Conservation (phyloP, 2,113 vertebrate species). For the Sphaerodactylus townsendi region DNA sequence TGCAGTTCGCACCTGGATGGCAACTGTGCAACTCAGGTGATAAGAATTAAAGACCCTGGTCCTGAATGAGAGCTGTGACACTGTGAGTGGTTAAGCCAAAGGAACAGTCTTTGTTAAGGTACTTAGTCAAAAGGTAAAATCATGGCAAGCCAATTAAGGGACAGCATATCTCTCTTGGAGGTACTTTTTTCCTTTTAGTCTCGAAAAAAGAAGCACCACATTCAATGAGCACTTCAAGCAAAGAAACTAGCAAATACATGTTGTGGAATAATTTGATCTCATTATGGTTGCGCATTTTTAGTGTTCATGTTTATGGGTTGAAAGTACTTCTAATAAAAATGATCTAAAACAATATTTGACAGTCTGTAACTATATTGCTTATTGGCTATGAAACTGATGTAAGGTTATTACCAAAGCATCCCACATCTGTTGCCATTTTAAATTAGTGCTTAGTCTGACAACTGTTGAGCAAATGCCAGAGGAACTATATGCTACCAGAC, state of each 20-base stretch:
- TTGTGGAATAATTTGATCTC: not conserved
- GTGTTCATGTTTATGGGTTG: not conserved
- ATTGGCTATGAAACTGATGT: not conserved
- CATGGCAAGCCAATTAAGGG: accelerated
- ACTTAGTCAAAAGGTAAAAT: not conserved
- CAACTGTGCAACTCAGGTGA: not conserved
- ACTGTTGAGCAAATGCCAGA: not conserved
- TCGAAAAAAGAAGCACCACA: not conserved
- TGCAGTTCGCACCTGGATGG: not conserved
- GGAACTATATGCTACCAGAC: not conserved
- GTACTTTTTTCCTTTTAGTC: not conserved
- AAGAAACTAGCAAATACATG: not conserved
- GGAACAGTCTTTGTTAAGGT: not conserved
- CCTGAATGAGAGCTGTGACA: not conserved
- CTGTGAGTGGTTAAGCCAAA: not conserved
- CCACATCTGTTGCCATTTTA: not conserved
- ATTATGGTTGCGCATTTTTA: not conserved
- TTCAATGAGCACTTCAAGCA: not conserved
- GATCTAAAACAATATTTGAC: not conserved
- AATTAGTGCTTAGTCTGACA: not conserved
- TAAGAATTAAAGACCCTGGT: accelerated
- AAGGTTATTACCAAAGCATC: not conserved
- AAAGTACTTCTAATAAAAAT: not conserved
- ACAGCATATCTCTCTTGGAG: too few relatives aligned
- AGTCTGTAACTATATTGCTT: not conserved